Conservation (phyloP, 1,140 invertebrate genomes). For the Pentalonia nigronervosa region DNA sequence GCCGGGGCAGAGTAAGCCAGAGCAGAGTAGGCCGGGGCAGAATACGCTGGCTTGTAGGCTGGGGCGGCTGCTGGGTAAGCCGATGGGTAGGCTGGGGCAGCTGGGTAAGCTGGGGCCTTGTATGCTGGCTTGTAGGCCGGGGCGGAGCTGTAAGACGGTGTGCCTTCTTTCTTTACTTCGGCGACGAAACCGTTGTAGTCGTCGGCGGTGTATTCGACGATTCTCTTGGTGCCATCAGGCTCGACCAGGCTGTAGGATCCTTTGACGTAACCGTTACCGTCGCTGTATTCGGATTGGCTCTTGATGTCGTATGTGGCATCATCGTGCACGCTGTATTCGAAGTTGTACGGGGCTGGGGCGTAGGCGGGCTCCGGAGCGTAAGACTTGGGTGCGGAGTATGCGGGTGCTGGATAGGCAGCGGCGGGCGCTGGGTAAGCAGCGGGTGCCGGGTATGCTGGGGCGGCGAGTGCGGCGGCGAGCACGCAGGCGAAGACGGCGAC, state of each 20-base stretch:
- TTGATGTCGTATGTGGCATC: conserved; percentile 70
- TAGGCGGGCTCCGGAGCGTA: conserved; percentile 61
- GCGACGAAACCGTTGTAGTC: conserved; percentile 69
- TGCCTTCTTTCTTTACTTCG: conserved; percentile 56
- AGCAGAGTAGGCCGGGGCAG: conserved; percentile 54
- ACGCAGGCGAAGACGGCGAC: conserved; percentile 40
- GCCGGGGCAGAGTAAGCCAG: neutral
- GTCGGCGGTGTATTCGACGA: conserved; percentile 72
- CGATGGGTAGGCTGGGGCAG: conserved; percentile 64
- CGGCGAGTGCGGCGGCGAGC: neutral
- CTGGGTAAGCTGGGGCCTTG: conserved; percentile 65
- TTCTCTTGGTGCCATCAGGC: conserved; percentile 68
- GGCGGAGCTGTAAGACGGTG: conserved; percentile 58
- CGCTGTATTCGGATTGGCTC: conserved; percentile 69
- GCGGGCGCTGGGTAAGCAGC: conserved; percentile 34
- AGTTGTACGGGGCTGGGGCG: conserved; percentile 66
- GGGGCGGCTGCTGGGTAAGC: conserved; percentile 59
- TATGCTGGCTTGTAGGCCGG: conserved; percentile 67
- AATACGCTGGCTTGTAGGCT: neutral
- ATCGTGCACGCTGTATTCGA: conserved; percentile 68
- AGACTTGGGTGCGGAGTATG: conserved; percentile 39
- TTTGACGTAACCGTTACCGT: conserved; percentile 67
- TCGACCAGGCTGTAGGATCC: conserved; percentile 65
- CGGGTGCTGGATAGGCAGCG: conserved; percentile 20
- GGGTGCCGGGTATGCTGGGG: neutral